Percentiles rank a stretch among this genome's conserved stretches.
Conservation (phyloP, 2,888 invertebrate species). For the Campoletis raptor region DNA sequence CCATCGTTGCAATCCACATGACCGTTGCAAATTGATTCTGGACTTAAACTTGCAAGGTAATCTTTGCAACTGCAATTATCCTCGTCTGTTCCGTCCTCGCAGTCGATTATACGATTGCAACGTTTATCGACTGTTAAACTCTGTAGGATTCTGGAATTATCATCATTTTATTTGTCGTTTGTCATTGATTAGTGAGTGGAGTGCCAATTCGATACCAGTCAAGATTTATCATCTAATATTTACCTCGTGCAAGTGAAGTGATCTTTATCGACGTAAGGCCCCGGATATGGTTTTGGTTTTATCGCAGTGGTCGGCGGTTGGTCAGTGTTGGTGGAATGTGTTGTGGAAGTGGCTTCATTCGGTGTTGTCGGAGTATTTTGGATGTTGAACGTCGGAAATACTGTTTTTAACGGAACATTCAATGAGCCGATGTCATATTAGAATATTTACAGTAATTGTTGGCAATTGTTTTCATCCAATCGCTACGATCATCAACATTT, state of each 20-base stretch:
- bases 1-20: slow-evolving; percentile 90
- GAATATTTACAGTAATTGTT: background rate
- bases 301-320: slow-evolving; percentile 77
- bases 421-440: background rate
- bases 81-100: slow-evolving; percentile 94
- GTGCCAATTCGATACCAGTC: background rate
- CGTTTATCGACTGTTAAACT: slow-evolving; percentile 87
- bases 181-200: background rate
- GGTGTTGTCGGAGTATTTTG: slow-evolving; percentile 23
- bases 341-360: slow-evolving; percentile 35
- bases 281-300: slow-evolving; percentile 8
- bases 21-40: slow-evolving; percentile 90
- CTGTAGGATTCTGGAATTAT: slow-evolving; percentile 88
- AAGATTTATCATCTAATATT: slow-evolving; percentile 63
- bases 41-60: slow-evolving; percentile 86
- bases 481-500: background rate
- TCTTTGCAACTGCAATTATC: slow-evolving; percentile 90
- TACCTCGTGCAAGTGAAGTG: slow-evolving; percentile 85
- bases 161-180: background rate
- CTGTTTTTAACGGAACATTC: slow-evolving; percentile 20
- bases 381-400: slow-evolving; percentile 7
- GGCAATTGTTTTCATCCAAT: background rate
- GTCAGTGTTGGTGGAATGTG: slow-evolving; percentile 81
- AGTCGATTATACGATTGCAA: slow-evolving; percentile 90
- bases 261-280: slow-evolving; percentile 9